Evolutionary conservation across 2,888 invertebrate species (phyloP).

Genomic region (Macrophya alboannulata): DNA sequence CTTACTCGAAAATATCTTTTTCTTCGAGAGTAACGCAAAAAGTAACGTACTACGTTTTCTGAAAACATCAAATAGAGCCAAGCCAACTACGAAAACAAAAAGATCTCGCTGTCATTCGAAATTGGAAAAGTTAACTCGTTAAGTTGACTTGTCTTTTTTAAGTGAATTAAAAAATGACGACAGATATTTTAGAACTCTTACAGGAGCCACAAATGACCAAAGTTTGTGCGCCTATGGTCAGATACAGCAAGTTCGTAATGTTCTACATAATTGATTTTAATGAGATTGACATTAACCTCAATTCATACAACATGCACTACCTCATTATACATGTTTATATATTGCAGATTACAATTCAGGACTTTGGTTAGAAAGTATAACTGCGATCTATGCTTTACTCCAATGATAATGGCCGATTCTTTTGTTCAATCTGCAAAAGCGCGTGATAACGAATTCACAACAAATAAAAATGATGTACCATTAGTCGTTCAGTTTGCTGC

Average conservation of each 20-base stretch:
- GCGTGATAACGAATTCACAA: conserved; percentile 91
- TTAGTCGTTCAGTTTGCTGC: conserved; percentile 98
- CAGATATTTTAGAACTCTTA: conserved; percentile 86
- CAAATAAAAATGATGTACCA: conserved; percentile 89
- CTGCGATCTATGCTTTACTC: conserved; percentile 95
- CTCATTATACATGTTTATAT: conserved; percentile 47
- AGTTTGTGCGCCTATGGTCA: conserved; percentile 97
- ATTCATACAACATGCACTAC: conserved; percentile 37
- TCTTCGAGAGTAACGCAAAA: not conserved
- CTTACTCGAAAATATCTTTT: not conserved
- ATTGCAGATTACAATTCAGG: conserved; percentile 88
- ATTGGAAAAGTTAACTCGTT: not conserved
- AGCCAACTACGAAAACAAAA: not conserved
- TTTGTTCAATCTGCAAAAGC: conserved; percentile 95
- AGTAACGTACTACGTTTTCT: conserved; percentile 19
- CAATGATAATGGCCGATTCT: conserved; percentile 98
- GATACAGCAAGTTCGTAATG: conserved; percentile 90
- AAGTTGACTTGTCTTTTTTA: not conserved
- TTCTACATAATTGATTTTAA: conserved; percentile 45
- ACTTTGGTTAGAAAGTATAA: conserved; percentile 89
- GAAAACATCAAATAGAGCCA: not conserved
- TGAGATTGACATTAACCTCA: conserved; percentile 48
- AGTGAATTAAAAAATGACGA: conserved; percentile 67
- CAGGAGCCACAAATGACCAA: conserved; percentile 83
- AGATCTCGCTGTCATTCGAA: not conserved